Base-by-base conservation (phyloP, 2,888 invertebrate genomes). In the Hydropsyche betteni region DNA sequence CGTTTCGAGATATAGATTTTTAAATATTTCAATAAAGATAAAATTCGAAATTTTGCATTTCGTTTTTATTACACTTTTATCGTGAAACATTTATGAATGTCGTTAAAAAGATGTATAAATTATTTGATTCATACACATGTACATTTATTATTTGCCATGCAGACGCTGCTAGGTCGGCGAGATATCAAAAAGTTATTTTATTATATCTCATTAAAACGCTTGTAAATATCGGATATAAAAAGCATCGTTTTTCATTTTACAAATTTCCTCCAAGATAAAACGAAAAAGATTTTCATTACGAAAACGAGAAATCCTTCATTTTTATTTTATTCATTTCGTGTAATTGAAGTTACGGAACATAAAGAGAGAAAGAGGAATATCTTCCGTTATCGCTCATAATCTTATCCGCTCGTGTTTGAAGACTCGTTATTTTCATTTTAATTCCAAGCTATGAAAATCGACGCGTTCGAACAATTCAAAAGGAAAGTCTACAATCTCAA, bases 361-460 rank as follows among this genome's bases (percentile, higher is more conserved):
- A 53, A 8, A 8, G 8, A 58, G 14, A 58, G 24, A 58, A 24
- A 58, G 58, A 8, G 16, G 24, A 24, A 58, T 58, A 4, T 16
- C 14, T 58, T 24, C 24, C 58, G 58, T 58, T 58, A 24, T 58
- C 58, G 24, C 16, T 58, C 24, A 58, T 58, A 64, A 64, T 36
- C 36, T 34, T 64, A 64, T 64, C 36, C 36, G 64, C 34, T 5
- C 36, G 64, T n/a, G n/a, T 64, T 64, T 64, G 64, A 64, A 34
- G 36, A 34, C 64, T 64, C 64, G 34, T 64, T 64, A 64, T 64
- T 36, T 64, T 64, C 36, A 36, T 36, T 64, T 64, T 64, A 64
- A 64, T 34, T 64, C n/a, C 34, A n/a, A 24, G n/a, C 36, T 34
- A 33, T 64, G 12, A 33, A 64, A 24, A 8, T 64, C 10, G 64